Conservation (phyloP, 1,140 invertebrate genomes). For the Caerostris extrusa region DNA sequence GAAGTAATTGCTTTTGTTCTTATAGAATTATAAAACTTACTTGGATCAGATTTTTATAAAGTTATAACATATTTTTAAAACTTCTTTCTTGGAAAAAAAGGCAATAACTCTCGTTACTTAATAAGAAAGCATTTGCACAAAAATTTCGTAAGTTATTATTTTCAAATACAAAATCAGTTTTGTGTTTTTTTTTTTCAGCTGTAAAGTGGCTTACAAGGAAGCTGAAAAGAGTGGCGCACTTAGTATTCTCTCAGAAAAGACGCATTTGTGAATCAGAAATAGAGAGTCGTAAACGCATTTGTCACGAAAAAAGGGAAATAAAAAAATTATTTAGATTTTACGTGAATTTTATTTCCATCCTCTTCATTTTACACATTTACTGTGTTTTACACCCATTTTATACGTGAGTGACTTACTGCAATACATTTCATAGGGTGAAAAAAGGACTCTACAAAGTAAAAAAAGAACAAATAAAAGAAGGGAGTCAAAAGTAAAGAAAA, state of each 20-base stretch:
- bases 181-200: no score
- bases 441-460: background rate
- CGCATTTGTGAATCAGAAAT: background rate
- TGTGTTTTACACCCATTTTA: conserved; percentile 47
- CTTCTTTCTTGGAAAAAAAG: no score
- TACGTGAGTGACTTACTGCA: conserved; percentile 40
- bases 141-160: no score
- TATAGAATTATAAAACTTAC: no score
- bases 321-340: background rate
- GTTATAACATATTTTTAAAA: no score
- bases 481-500: conserved; percentile 5
- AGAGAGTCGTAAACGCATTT: conserved; percentile 52
- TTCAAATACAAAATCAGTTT: no score
- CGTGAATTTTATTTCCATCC: conserved; percentile 39
- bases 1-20: no score
- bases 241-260: background rate
- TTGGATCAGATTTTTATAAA: no score
- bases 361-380: conserved; percentile 32
- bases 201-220: no score
- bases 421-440: background rate
- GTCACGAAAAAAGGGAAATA: background rate
- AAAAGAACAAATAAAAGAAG: background rate
- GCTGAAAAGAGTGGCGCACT: background rate
- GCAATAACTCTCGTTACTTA: no score
- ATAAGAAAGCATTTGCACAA: no score